Base-by-base conservation (phyloP, 2,113 vertebrate genomes). In the Scophthalmus maximus region DNA sequence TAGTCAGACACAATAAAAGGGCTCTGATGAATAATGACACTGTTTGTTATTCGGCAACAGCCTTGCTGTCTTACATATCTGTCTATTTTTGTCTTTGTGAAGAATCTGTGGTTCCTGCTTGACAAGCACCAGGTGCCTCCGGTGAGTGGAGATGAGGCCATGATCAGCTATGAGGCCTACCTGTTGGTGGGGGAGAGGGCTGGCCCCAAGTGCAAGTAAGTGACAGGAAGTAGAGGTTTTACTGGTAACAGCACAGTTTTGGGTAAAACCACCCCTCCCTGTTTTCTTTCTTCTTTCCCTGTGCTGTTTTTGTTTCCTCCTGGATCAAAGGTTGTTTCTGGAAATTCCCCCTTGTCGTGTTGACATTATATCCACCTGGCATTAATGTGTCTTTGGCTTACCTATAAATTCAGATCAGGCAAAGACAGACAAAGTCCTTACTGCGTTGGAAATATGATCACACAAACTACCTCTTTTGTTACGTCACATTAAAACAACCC, bases 81-180 rank as follows among this genome's bases (percentile, higher is more conserved):
- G n/a, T 2, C 4, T 1, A 10, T 14, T 1, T 18, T 18, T 18
- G 8, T 63, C 18, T 30, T 42, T 50, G 23, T 56, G 29, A 87
- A 98, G 97, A 99, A 96, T 66, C 89, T 99, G 0, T 99, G 98
- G 97, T 99, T 99, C 91, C 93, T 99, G 46, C 91, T 99, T 26
- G 98, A 99, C 83, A 99, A 99, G 84, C 96, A 99, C 78, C 97
- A 99, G 88, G 97, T 97, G 11, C 95, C 94, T 69, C 97, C 97
- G n/a, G 87, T 96, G 89, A 93, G 88, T 72, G 96, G 96, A 40
- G 98, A 99, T 50, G 98, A 99, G 91, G 97, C 97, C 69, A 98
- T 98, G 96, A 98, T 98, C 81, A 99, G 94, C 92, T 99, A 99
- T 68, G 95, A 96, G 83, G 95, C 94, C 64, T 99, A 95, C 90